Conservation (phyloP, 2,888 invertebrate genomes). For the Opisthograptis luteolata region DNA sequence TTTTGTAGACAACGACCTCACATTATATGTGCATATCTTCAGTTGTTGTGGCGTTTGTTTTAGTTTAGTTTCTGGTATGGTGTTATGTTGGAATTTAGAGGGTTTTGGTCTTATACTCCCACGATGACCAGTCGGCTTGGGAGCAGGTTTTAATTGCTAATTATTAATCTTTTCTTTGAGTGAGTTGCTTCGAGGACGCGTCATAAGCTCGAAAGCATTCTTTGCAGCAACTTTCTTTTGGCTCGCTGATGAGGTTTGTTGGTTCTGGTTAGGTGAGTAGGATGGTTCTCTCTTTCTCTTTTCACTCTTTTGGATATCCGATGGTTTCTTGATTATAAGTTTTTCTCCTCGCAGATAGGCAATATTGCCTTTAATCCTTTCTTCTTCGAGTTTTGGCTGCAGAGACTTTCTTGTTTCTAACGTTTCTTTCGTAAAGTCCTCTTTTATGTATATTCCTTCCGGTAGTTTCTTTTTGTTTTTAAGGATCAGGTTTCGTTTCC, state of each 20-base stretch:
- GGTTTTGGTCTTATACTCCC: too few relatives aligned
- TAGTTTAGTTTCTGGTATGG: too few relatives aligned
- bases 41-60: too few relatives aligned
- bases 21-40: too few relatives aligned
- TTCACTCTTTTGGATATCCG: constrained; percentile 5
- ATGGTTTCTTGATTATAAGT: constrained; percentile 22
- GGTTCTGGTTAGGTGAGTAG: background rate
- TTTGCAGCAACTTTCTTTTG: constrained; percentile 25
- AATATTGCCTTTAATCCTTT: constrained; percentile 29
- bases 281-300: constrained; percentile 25
- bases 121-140: background rate
- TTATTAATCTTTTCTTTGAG: constrained; percentile 12
- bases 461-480: constrained; percentile 20
- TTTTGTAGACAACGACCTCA: too few relatives aligned
- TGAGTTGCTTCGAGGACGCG: constrained; percentile 21
- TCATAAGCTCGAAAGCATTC: constrained; percentile 15
- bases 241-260: constrained; percentile 3
- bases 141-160: constrained; percentile 11
- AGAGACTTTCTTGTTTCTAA: constrained; percentile 27
- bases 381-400: constrained; percentile 29
- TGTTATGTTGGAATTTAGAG: too few relatives aligned
- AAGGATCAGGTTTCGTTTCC: constrained; percentile 20
- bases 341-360: constrained; percentile 24
- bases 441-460: constrained; percentile 22
- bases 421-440: constrained; percentile 30